These are phyloP conservation scores for Cyanistes caeruleus DNA, from an alignment of 2,113 vertebrate genomes.

Conservation along the genomic window DNA sequence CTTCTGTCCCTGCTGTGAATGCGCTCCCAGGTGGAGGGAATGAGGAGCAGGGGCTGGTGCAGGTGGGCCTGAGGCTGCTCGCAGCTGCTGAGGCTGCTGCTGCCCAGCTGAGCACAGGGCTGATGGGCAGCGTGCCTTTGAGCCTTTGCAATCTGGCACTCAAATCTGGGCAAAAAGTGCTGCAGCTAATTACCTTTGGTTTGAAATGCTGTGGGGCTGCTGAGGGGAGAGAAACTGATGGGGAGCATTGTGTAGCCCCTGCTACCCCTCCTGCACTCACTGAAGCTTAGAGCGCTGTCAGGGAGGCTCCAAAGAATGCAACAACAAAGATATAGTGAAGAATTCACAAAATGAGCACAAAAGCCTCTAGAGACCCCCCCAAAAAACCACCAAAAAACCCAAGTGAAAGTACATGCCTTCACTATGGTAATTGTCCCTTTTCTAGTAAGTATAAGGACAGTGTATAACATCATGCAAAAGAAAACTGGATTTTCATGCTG, in stretches of 20 bases:
- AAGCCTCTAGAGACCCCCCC: not conserved
- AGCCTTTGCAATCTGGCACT: not conserved
- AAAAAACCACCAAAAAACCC: not conserved
- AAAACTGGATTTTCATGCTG: not conserved
- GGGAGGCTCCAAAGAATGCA: not conserved
- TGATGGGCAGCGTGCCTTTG: fast-evolving
- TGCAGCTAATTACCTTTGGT: not conserved
- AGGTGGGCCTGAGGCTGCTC: not conserved
- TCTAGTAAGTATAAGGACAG: not conserved
- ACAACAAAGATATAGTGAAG: not conserved
- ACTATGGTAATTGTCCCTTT: not conserved
- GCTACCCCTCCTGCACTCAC: not conserved
- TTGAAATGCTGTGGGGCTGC: not conserved
- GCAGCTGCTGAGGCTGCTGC: not conserved
- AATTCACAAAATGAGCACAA: not conserved
- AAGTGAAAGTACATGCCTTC: not conserved
- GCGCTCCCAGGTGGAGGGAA: not conserved
- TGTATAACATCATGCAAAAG: not conserved
- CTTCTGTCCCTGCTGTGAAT: not conserved
- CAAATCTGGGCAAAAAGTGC: not conserved
- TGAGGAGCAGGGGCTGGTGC: not conserved
- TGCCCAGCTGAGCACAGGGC: not conserved
- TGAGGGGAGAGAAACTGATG: not conserved
- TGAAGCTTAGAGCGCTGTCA: not conserved
- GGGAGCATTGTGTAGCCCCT: not conserved